Base-by-base conservation (phyloP, 2,797 vertebrate species). In the Odontamblyopus lacepedii region DNA sequence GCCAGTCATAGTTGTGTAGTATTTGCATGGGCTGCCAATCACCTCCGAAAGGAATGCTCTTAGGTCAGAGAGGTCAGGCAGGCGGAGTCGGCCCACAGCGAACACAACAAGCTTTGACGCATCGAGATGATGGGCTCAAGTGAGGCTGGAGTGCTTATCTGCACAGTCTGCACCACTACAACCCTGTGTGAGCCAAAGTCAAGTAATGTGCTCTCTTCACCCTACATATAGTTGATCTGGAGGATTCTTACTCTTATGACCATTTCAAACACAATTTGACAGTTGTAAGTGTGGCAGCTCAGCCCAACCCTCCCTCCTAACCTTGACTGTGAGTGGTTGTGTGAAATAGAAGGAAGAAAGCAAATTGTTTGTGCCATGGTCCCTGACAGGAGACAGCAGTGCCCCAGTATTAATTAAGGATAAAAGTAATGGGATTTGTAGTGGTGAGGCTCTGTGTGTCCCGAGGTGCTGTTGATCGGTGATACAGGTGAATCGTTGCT, bases 1-100 rank as follows among this genome's bases (percentile, higher is more conserved):
- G 94, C 92, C 94, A 93, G 84, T 95, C 94, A 94, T 82, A 68
- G 77, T 66, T 86, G 89, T 87, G 87, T 85, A 79, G 64, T 86
- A 93, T 95, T 93, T 93, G 92, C 94, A 94, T 91, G 90, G 91
- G 84, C 93, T 94, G 95, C 92, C 95, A 94, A 89, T 96, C 95
- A 95, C 88, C 87, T 87, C 88, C 78, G 91, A 89, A 89, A 92
- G 93, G 93, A 94, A 95, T 95, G 94, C 80, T 86, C 82, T 68
- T 84, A 41, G 91, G 91, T 94, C 92, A 92, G 85, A 30, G 78
- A 90, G 93, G 94, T 95, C 93, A 82, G 0, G 27, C 91, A 89
- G 90, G 89, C 90, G 76, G 92, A 88, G 89, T 87, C 80, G 81
- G 84, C 83, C 74, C 84, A 92, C 87, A 83, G 90, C 74, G 92